Evolutionary conservation across 2,888 invertebrate genomes (phyloP), one percentile per base, ranked within the genome.

Genomic region (Lithophane leautieri): DNA sequence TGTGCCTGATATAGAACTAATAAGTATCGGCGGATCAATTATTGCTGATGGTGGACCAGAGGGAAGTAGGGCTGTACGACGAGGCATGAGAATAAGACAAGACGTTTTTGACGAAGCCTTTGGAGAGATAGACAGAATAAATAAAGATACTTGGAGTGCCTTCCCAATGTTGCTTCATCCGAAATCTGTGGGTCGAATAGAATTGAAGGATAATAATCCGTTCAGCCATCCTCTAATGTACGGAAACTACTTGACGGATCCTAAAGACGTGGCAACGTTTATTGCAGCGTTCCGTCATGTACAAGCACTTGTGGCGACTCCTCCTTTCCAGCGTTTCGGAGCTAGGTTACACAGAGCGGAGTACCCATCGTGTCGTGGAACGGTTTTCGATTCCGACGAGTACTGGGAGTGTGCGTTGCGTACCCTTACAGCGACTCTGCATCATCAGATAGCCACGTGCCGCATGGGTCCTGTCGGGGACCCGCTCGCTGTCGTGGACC

Each of bases 221-320:
- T 97, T 97, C 63, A 97, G 97, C 54, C 97, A 97, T 86, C 98
- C 99, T 0, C 94, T 97, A n/a, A 97, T 99, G 86, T 97, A 98
- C 87, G 98, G 98, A 0, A 98, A 99, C 88, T 99, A 99, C 91
- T 97, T 98, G 78, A 97, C 97, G 0, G 97, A 98, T 89, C 97
- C 96, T 8, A 91, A 84, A 42, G 97, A 98, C 87, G 92, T 97
- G 0, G 96, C 96, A n/a, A 97, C 97, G 1, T 93, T 97, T 68
- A 91, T 98, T 9, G 97, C 97, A 25, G 97, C 97, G 0, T 97
- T 98, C 61, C 97, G 98, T 84, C 97, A 97, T 78, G 92, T 97
- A 2, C 97, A 98, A 78, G 94, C 96, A 66, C 91, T 98, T 28
- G 94, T 97, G 0, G 89, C 96, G 61, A 97, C 97, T 4, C 95